Evolutionary conservation across 2,797 vertebrate species (phyloP).

Genomic region (Lithobates sylvaticus): DNA sequence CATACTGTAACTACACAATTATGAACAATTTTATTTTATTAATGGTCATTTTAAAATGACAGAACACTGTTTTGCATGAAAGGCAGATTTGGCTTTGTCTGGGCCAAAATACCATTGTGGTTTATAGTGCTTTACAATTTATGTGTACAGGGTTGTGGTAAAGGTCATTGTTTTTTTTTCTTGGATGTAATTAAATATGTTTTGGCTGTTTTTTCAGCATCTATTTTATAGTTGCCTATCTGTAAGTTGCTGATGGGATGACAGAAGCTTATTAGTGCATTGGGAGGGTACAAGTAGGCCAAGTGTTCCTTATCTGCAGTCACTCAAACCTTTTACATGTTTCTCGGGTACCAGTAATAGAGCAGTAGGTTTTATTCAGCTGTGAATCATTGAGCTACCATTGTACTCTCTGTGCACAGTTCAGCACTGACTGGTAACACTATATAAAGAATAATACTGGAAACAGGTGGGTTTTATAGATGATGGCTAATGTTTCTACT

Average conservation of each 20-base stretch:
- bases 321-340: conserved; percentile 18
- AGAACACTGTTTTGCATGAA: neutral
- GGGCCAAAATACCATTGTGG: neutral
- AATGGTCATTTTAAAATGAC: neutral
- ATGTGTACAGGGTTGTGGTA: too few relatives aligned
- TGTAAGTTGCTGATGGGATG: neutral
- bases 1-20: too few relatives aligned
- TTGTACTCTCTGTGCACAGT: conserved; percentile 35
- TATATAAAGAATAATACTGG: conserved; percentile 54
- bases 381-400: conserved; percentile 44
- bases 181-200: too few relatives aligned
- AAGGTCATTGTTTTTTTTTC: too few relatives aligned
- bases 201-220: conserved; percentile 8
- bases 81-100: neutral
- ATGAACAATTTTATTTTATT: too few relatives aligned
- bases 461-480: conserved; percentile 63
- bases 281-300: conserved; percentile 24
- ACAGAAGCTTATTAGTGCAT: neutral
- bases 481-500: conserved; percentile 59
- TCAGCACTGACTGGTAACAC: conserved; percentile 51
- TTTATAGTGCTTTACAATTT: neutral
- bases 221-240: too few relatives aligned
- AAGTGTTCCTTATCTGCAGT: conserved; percentile 40
- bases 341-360: conserved; percentile 32
- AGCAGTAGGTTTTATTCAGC: conserved; percentile 40